Evolutionary conservation across 2,797 vertebrate genomes (phyloP).

Genomic region (Sebastolobus alascanus): DNA sequence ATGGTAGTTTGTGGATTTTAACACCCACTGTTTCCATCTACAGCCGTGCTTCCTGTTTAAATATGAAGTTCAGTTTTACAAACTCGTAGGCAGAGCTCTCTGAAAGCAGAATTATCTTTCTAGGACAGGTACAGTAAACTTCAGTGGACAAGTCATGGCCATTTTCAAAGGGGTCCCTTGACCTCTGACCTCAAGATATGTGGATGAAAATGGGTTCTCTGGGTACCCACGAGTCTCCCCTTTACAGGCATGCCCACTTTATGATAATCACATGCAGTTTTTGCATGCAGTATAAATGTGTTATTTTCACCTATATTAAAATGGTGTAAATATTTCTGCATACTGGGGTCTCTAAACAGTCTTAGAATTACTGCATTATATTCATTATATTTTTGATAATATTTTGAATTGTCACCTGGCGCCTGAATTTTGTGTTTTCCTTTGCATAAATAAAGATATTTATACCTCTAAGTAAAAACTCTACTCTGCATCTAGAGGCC

Average conservation of each 20-base stretch:
- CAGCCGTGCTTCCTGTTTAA: conserved; percentile 10
- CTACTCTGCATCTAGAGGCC: not conserved
- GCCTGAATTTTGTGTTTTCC: too few relatives aligned
- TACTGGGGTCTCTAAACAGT: too few relatives aligned
- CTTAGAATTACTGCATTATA: too few relatives aligned
- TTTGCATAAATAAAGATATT: too few relatives aligned
- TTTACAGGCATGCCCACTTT: too few relatives aligned
- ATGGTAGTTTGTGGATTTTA: not conserved
- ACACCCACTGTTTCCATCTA: conserved; percentile 2
- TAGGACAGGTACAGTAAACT: not conserved
- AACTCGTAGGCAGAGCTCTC: not conserved
- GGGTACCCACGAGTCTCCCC: too few relatives aligned
- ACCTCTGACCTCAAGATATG: fast-evolving
- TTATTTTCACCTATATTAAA: fast-evolving
- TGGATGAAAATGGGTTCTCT: too few relatives aligned
- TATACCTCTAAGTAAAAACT: not conserved
- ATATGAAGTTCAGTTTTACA: not conserved
- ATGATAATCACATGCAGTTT: too few relatives aligned
- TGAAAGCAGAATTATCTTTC: not conserved
- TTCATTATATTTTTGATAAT: too few relatives aligned
- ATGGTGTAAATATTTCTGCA: too few relatives aligned
- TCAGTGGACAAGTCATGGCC: not conserved
- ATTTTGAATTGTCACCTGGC: fast-evolving
- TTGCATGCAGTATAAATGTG: too few relatives aligned
- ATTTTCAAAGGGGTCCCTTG: fast-evolving